These are phyloP conservation scores for Anniella stebbinsi DNA, from an alignment of 2,797 vertebrate genomes.

Conservation along the genomic window DNA sequence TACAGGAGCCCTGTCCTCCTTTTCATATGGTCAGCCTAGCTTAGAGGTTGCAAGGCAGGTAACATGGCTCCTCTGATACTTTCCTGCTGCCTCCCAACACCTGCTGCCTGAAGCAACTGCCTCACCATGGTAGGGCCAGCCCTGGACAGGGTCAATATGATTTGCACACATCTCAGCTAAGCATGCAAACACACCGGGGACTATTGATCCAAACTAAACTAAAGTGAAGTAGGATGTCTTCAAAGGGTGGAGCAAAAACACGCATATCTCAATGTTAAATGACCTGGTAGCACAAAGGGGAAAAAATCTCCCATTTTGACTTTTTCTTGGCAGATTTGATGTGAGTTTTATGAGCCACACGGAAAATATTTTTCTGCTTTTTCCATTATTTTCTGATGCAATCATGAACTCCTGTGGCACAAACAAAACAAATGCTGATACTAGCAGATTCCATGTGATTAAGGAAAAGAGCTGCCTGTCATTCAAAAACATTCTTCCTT, in stretches of 20 bases:
- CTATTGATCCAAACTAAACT: slow-evolving; percentile 37
- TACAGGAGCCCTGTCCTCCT: too few relatives aligned
- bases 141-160: slow-evolving; percentile 11
- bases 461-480: slow-evolving; percentile 60
- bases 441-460: slow-evolving; percentile 61
- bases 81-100: too few relatives aligned
- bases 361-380: slow-evolving; percentile 51
- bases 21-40: too few relatives aligned
- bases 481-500: slow-evolving; percentile 52
- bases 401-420: slow-evolving; percentile 64
- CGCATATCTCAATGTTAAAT: slow-evolving; percentile 46
- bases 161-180: background rate
- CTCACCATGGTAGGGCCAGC: too few relatives aligned
- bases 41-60: too few relatives aligned
- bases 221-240: slow-evolving; percentile 43
- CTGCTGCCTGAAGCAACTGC: too few relatives aligned
- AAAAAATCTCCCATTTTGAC: slow-evolving; percentile 45
- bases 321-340: slow-evolving; percentile 53
- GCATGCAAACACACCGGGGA: background rate
- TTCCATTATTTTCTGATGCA: slow-evolving; percentile 60
- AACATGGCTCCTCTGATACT: too few relatives aligned
- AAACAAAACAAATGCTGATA: slow-evolving; percentile 72
- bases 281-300: slow-evolving; percentile 36
- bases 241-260: background rate
- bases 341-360: slow-evolving; percentile 57